Percentiles rank a stretch among this genome's conserved stretches.
Evolutionary conservation across 2,888 invertebrate genomes (phyloP).

Genomic region (Hymenopus coronatus): DNA sequence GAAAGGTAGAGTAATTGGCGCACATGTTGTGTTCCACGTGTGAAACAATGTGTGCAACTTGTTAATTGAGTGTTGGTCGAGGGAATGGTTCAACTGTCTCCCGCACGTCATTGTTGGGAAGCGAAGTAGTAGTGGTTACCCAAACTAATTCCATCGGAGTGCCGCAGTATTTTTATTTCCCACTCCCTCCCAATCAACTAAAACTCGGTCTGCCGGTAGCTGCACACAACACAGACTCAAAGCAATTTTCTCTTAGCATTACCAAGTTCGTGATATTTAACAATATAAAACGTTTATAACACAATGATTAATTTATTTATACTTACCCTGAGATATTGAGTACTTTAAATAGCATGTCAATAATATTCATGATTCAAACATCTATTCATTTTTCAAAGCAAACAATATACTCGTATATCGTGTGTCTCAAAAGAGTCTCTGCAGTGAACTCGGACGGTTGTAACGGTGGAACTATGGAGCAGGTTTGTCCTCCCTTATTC

Average conservation of each 20-base stretch:
- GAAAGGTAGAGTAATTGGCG: background rate
- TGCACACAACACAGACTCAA: background rate
- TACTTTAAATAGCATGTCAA: no score
- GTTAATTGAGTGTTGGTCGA: background rate
- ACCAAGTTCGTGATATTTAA: background rate
- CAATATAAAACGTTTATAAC: no score
- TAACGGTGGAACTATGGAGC: no score
- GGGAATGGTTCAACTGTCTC: background rate
- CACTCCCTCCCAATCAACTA: background rate
- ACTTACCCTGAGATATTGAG: no score
- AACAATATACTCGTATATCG: no score
- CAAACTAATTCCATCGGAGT: constrained; percentile 22
- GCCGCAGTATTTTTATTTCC: background rate
- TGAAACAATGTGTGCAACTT: background rate
- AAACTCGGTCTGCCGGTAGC: background rate
- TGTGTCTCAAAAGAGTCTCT: no score
- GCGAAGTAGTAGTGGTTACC: constrained; percentile 8
- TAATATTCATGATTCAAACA: no score
- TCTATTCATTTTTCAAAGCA: no score
- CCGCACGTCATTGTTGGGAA: background rate
- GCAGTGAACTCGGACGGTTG: no score
- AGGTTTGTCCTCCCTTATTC: no score
- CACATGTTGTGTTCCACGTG: background rate
- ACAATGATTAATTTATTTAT: no score
- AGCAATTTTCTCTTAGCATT: background rate